Conservation (phyloP, 2,113 vertebrate species). For the Sigmodon hispidus region DNA sequence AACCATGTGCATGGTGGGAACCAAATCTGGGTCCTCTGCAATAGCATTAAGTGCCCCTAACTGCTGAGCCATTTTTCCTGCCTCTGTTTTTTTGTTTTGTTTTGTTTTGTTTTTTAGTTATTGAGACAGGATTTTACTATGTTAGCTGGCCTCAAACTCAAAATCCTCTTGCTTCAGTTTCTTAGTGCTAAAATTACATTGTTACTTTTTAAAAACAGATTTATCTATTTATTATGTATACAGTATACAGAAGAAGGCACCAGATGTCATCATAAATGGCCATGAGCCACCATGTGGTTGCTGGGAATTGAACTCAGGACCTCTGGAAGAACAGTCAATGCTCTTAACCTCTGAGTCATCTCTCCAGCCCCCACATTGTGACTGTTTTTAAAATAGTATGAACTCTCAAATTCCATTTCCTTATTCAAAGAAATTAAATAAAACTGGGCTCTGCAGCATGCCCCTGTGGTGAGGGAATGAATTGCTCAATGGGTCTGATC, state of each 20-base stretch:
- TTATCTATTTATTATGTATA: too few relatives aligned
- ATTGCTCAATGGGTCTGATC: background rate
- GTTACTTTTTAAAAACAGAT: background rate
- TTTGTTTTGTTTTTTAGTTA: background rate
- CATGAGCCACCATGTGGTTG: too few relatives aligned
- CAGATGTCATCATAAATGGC: too few relatives aligned
- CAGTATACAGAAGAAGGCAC: too few relatives aligned
- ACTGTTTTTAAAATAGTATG: background rate
- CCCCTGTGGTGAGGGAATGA: background rate
- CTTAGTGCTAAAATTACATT: background rate
- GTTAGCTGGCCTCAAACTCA: background rate
- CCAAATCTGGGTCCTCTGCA: background rate
- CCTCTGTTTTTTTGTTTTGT: too few relatives aligned
- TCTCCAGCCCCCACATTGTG: too few relatives aligned
- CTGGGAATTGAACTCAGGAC: too few relatives aligned
- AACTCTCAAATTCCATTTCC: background rate
- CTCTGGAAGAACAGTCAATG: too few relatives aligned
- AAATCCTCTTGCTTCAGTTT: background rate
- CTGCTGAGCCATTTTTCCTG: background rate
- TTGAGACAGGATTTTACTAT: background rate
- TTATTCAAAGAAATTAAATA: background rate
- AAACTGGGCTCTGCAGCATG: background rate
- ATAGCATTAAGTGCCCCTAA: too few relatives aligned
- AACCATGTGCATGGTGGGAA: background rate
- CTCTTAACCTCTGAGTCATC: too few relatives aligned